These are phyloP conservation scores for Drosophila recens DNA, from an alignment of 2,888 invertebrate species.

Conservation along the genomic window DNA sequence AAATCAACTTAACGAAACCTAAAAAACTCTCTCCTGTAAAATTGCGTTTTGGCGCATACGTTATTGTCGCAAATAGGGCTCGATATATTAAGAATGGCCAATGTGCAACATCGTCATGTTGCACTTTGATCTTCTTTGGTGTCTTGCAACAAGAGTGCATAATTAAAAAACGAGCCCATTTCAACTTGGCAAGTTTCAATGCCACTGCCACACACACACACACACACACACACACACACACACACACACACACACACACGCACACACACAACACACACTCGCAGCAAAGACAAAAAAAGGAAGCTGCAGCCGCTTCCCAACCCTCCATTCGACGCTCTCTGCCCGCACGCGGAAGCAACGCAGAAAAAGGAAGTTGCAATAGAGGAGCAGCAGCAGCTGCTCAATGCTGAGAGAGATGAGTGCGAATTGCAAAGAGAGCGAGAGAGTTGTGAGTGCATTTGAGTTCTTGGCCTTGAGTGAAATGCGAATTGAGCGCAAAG, in stretches of 20 bases:
- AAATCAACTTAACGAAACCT: no score
- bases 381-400: conserved; percentile 54
- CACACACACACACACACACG: no score
- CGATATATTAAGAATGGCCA: conserved; percentile 5
- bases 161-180: conserved; percentile 28
- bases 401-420: conserved; percentile 1
- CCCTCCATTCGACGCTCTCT: not conserved
- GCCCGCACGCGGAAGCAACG: conserved; percentile 52
- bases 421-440: conserved; percentile 17
- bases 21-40: no score
- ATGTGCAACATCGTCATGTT: conserved; percentile 18
- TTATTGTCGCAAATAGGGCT: no score
- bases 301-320: conserved; percentile 10
- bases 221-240: no score
- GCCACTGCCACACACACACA: conserved; percentile 23
- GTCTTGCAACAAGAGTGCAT: conserved; percentile 29
- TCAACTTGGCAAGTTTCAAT: conserved; percentile 29
- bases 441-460: not conserved
- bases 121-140: conserved; percentile 55
- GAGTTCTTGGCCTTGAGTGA: conserved; percentile 7
- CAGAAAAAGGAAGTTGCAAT: conserved; percentile 61
- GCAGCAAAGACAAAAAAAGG: not conserved
- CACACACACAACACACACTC: not conserved
- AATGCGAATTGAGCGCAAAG: conserved; percentile 23
- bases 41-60: no score